Evolutionary conservation across 2,888 invertebrate species (phyloP), one percentile per base, ranked within the genome.

Genomic region (Bombylius major): DNA sequence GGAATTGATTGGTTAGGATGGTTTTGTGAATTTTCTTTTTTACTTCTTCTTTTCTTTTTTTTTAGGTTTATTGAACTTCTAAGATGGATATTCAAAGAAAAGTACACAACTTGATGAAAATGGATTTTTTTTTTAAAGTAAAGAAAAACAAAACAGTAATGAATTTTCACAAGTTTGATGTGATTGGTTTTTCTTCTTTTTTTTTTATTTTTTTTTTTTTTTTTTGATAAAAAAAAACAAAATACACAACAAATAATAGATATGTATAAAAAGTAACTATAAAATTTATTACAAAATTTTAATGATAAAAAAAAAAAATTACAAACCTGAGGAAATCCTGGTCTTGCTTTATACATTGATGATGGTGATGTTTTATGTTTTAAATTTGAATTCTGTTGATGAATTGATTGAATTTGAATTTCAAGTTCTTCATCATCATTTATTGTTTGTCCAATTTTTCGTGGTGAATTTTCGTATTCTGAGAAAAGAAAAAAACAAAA

Each of bases 401-500:
- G 39, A 36, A 46, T 46, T 45, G 33, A 36, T 39, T 60, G 57
- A 60, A 69, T 68, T 64, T 71, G 72, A 32, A 50, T 50, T 54
- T 57, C 58, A 52, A 62, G 64, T 39, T 63, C 63, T 13, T 60
- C 63, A 50, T 64, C 62, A 50, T 61, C 61, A 52, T 60, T 62
- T 42, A 42, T 42, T 31, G 82, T 78, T 56, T 84, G 79, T 8
- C 89, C 91, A 70, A 91, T 91, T 65, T 91, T 80, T 63, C 90
- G 77, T 44, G 92, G 92, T 53, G 91, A 91, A 48, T 89, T 91
- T 65, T 91, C 90, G 68, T 92, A 93, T 70, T 92, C 89, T 56
- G 8, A 54, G 42, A 52, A 47, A 36, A 23, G 3, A 23, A 23
- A 23, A 23, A 23, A 23, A 23, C 23, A 23, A 3, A 23, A 23